Evolutionary conservation across 2,888 invertebrate species (phyloP).

Genomic region (Laothoe populi): DNA sequence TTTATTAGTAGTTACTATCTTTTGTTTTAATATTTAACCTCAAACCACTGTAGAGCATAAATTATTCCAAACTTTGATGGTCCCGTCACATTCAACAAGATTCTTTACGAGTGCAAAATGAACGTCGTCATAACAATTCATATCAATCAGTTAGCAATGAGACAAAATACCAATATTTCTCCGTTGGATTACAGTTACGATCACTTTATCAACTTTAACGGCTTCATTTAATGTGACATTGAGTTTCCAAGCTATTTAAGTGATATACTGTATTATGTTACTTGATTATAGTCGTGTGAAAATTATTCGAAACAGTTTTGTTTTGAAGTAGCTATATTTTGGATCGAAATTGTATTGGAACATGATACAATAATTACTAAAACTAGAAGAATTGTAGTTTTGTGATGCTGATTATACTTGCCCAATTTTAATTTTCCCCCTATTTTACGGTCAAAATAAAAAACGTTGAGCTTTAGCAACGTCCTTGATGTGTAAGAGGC

Average conservation of each 20-base stretch:
- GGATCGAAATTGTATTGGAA: not conserved
- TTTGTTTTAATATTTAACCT: too few species aligned
- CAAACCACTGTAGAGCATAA: not conserved
- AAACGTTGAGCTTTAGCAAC: too few species aligned
- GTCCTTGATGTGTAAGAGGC: too few species aligned
- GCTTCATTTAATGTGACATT: conserved; percentile 22
- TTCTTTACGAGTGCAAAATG: conserved; percentile 32
- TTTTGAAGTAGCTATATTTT: not conserved
- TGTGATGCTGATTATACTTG: too few species aligned
- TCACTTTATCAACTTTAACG: conserved; percentile 18
- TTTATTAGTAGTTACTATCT: too few species aligned
- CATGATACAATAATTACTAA: too few species aligned
- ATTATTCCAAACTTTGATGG: conserved; percentile 3
- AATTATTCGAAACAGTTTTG: not conserved
- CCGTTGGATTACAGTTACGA: conserved; percentile 13
- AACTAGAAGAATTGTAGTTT: too few species aligned
- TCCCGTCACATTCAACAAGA: conserved; percentile 9
- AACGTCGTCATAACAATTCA: conserved; percentile 37
- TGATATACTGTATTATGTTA: not conserved
- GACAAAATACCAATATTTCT: conserved; percentile 32
- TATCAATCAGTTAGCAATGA: conserved; percentile 34
- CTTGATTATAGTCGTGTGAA: conserved; percentile 1
- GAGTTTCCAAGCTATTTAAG: not conserved
- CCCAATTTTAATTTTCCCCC: too few species aligned
- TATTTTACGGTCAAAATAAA: too few species aligned